Base-by-base conservation (phyloP, 2,113 vertebrate species). In the Tyto alba region DNA sequence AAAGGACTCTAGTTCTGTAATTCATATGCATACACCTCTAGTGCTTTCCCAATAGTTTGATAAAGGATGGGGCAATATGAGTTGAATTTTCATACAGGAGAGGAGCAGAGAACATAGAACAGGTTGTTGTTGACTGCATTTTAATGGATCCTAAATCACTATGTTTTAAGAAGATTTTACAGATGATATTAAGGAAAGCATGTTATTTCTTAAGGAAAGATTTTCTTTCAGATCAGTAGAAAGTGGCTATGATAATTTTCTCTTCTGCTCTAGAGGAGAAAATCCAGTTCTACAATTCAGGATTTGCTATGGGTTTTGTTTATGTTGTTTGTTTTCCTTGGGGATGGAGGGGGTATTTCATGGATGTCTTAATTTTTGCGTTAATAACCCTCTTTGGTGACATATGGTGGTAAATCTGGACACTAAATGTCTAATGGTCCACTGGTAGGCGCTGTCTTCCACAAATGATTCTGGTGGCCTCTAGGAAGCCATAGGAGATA, bases 271-370 rank as follows among this genome's bases (percentile, higher is more conserved):
- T 48, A 45, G 11, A 41, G 18, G 8, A 52, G 16, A 62, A 57
- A 83, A 73, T 47, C 10, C 25, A 45, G 3, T 56, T 85, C 63
- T 64, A 57, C 9, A 75, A 8, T 11, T 3, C 17, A 27, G 13
- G 7, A 59, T 55, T 75, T 88, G 5, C 12, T 85, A 12, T 21
- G 6, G 3, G 3, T 26, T 87, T 80, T 38, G 9, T 6, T 32
- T 75, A 81, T 62, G 13, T 50, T 52, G 3, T 34, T 52, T 73
- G 3, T 21, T 68, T 82, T 71, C 47, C 43, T 16, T 57, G 14
- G 12, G 3, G 2, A 0, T 45, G 17, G 7, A 41, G 2, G 7
- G 25, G 1, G 1, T 59, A 3, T 47, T 77, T n/a, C 11, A 23
- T 4, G 1, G 11, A 16, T 21, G 10, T 10, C 5, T 6, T 56